These are phyloP conservation scores for Chrysoperla carnea DNA, from an alignment of 1,140 invertebrate species.

Conservation along the genomic window DNA sequence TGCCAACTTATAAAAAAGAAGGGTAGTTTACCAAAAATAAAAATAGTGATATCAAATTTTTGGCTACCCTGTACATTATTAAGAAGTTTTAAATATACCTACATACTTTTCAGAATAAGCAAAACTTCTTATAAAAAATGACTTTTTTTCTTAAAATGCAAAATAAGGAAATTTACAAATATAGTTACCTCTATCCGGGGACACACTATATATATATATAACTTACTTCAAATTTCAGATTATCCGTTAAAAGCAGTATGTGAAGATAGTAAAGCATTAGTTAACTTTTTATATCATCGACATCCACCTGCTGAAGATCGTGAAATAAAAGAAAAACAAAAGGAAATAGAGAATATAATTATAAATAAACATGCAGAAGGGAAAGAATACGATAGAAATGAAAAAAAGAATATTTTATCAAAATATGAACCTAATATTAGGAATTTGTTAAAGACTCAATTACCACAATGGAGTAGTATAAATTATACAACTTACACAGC, in stretches of 20 bases:
- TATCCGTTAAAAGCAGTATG: slow-evolving; percentile 28
- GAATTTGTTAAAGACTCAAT: slow-evolving; percentile 30
- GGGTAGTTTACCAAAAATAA: too few species aligned
- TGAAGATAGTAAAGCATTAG: slow-evolving; percentile 31
- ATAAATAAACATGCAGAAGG: slow-evolving; percentile 23
- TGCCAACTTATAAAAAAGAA: too few species aligned
- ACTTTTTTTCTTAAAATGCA: too few species aligned
- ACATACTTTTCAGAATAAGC: too few species aligned
- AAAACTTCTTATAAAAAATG: too few species aligned
- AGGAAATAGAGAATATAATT: slow-evolving; percentile 21
- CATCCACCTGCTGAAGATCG: slow-evolving; percentile 38
- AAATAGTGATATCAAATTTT: too few species aligned
- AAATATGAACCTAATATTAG: slow-evolving; percentile 15
- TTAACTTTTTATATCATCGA: slow-evolving; percentile 35
- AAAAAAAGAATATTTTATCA: slow-evolving; percentile 11
- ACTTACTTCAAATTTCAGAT: slow-evolving; percentile 22
- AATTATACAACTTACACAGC: slow-evolving; percentile 41
- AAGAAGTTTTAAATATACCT: too few species aligned
- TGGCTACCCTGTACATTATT: too few species aligned
- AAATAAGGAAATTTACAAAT: too few species aligned
- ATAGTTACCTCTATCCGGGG: too few species aligned
- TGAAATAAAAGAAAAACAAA: slow-evolving; percentile 25
- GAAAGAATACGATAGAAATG: slow-evolving; percentile 34
- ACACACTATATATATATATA: too few species aligned
- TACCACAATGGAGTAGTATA: slow-evolving; percentile 55